Conservation (phyloP, 2,888 invertebrate genomes). For the Lobophora halterata region DNA sequence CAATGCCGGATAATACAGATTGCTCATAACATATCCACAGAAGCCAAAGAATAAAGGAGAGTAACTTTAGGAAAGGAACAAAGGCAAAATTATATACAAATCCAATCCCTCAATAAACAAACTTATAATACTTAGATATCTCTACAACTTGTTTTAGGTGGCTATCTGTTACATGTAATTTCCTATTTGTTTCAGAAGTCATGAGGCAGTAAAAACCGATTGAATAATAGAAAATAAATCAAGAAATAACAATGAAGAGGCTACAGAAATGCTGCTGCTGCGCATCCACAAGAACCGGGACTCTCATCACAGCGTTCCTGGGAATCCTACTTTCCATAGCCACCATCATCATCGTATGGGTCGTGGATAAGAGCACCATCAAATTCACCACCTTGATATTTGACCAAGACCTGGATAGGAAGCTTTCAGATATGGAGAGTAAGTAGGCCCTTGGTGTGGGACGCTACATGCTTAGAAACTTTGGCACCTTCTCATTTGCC, state of each 20-base stretch:
- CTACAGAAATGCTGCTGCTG: conserved; percentile 86
- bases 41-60: too few relatives aligned
- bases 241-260: conserved; percentile 60
- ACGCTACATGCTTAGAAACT: too few relatives aligned
- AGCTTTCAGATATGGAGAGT: conserved; percentile 84
- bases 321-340: conserved; percentile 88
- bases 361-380: conserved; percentile 78
- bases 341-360: conserved; percentile 85
- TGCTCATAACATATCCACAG: too few relatives aligned
- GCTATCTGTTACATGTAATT: too few relatives aligned
- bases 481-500: too few relatives aligned
- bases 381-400: conserved; percentile 90
- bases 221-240: conserved; percentile 3
- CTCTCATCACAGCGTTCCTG: conserved; percentile 85
- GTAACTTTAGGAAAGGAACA: too few relatives aligned
- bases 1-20: too few relatives aligned
- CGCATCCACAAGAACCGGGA: conserved; percentile 86
- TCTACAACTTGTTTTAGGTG: too few relatives aligned
- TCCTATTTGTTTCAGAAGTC: conserved; percentile 40
- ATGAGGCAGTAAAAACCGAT: conserved; percentile 42
- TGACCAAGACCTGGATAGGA: conserved; percentile 78
- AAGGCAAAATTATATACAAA: too few relatives aligned
- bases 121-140: too few relatives aligned
- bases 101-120: too few relatives aligned
- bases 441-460: too few relatives aligned